Evolutionary conservation across 2,888 invertebrate genomes (phyloP).

Genomic region (Hesperia comma): DNA sequence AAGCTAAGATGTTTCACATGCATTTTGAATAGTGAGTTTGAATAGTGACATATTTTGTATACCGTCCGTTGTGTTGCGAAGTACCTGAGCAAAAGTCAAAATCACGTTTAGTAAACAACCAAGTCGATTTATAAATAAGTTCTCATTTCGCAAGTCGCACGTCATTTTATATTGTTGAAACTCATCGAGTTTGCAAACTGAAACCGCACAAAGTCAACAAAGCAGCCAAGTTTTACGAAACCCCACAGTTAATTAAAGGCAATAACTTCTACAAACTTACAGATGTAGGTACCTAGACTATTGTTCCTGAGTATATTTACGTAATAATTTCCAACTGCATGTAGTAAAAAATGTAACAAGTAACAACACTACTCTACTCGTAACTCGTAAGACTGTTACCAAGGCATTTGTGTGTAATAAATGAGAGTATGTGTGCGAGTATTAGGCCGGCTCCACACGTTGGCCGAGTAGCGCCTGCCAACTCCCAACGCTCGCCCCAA

Average conservation of each 20-base stretch:
- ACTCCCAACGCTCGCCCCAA: no score
- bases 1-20: no score
- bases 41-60: no score
- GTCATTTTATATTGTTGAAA: background rate
- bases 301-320: background rate
- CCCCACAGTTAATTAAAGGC: constrained; percentile 10
- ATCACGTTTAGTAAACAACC: background rate
- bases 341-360: background rate
- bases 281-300: background rate
- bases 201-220: constrained; percentile 10
- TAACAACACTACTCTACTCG: background rate
- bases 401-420: background rate
- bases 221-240: background rate
- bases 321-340: background rate
- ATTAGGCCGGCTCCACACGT: no score
- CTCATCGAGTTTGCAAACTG: constrained; percentile 42
- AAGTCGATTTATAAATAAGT: background rate
- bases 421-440: no score
- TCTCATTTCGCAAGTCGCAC: background rate
- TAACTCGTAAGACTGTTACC: background rate
- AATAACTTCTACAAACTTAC: background rate
- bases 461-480: no score
- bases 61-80: no score
- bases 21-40: no score
- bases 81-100: background rate